A percentile compares a stretch with the other conserved stretches of the same genome.
Conservation (phyloP, 2,888 invertebrate species). For the Zaprionus lineosus region DNA sequence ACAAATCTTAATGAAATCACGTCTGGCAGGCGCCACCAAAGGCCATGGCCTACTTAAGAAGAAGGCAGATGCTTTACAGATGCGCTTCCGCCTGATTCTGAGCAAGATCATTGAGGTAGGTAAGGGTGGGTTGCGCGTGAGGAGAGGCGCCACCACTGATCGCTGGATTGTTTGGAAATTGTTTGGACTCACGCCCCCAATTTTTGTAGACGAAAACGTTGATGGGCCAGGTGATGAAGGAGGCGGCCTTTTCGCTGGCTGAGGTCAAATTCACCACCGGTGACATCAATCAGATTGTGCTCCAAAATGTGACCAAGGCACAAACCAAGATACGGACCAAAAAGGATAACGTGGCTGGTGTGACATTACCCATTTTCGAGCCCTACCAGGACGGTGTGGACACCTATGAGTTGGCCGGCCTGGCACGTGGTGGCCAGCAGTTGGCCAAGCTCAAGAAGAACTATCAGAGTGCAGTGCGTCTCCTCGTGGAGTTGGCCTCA, state of each 20-base stretch:
- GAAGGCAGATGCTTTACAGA: constrained; percentile 99
- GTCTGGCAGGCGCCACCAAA: constrained; percentile 98
- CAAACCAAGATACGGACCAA: constrained; percentile 98
- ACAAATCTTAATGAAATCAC: constrained; percentile 97
- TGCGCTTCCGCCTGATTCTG: constrained; percentile 97
- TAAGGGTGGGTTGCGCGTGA: constrained; percentile 21
- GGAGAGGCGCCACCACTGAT: too few relatives aligned
- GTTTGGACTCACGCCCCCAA: background rate
- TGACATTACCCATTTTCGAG: constrained; percentile 95
- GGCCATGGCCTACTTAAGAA: constrained; percentile 99
- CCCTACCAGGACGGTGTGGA: constrained; percentile 92
- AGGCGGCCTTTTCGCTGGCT: constrained; percentile 98
- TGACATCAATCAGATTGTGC: constrained; percentile 98
- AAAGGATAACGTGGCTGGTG: constrained; percentile 99
- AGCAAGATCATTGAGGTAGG: constrained; percentile 98
- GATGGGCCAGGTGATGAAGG: constrained; percentile 96
- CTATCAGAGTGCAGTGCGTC: constrained; percentile 96
- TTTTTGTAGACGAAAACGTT: constrained; percentile 76
- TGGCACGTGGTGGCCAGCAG: constrained; percentile 98
- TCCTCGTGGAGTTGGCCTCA: constrained; percentile 98
- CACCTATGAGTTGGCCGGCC: constrained; percentile 97
- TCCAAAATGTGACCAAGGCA: constrained; percentile 99
- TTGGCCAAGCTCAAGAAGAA: constrained; percentile 98
- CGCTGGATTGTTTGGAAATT: too few relatives aligned
- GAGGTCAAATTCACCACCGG: constrained; percentile 99